phyloP scores from a whole-genome alignment of 92 coral and sea anemone species.

The Parazoanthus darwini region DNA sequence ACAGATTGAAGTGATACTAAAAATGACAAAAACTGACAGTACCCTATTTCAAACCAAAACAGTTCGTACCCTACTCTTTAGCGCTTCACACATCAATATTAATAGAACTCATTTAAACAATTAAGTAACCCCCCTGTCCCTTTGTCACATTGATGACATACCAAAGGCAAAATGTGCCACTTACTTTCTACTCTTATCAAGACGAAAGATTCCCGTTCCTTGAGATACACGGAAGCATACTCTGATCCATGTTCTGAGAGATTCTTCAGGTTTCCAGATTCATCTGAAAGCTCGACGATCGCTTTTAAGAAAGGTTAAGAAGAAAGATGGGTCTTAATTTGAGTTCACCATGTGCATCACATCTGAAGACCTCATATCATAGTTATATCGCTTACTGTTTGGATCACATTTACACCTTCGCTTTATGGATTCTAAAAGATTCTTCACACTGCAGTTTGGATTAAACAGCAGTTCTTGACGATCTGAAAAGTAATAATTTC shows the following conservation, averaged over 20 bases:
- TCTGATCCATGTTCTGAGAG: constrained; percentile 76
- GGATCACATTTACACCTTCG: constrained; percentile 82
- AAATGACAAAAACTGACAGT: too few species aligned
- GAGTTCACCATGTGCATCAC: neutral
- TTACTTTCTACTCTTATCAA: constrained; percentile 95
- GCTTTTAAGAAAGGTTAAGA: constrained; percentile 43
- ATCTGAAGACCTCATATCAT: neutral
- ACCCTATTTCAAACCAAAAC: too few species aligned
- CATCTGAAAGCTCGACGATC: constrained; percentile 87
- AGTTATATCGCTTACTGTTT: constrained; percentile 50
- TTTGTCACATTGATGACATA: too few species aligned
- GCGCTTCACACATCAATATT: too few species aligned
- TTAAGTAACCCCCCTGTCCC: too few species aligned
- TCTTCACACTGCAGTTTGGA: constrained; percentile 86
- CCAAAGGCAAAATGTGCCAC: constrained; percentile 23
- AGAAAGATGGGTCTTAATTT: neutral
- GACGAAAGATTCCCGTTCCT: constrained; percentile 85
- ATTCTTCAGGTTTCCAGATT: constrained; percentile 89
- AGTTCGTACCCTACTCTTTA: too few species aligned
- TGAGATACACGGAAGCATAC: constrained; percentile 77
- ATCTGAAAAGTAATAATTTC: constrained; percentile 44
- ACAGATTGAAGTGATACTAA: too few species aligned
- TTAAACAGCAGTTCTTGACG: constrained; percentile 85
- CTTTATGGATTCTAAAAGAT: constrained; percentile 86
- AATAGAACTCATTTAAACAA: too few species aligned